Evolutionary conservation across 2,797 vertebrate genomes (phyloP).

Genomic region (Spinibarbus caldwelli): DNA sequence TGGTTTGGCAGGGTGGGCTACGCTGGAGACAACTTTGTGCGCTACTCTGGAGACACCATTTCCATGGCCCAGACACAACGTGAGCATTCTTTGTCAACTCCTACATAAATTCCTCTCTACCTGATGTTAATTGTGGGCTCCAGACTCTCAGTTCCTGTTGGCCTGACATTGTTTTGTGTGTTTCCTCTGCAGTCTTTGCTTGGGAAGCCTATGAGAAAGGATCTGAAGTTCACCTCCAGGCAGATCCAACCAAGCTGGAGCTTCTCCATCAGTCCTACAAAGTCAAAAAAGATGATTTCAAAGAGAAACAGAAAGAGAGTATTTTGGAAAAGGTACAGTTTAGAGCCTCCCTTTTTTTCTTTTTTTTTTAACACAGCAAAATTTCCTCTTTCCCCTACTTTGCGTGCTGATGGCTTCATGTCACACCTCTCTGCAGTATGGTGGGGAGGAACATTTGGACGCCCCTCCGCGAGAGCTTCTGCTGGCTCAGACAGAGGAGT

Average conservation of each 20-base stretch:
- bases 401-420: neutral
- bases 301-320: constrained; percentile 91
- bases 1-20: constrained; percentile 88
- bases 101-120: neutral
- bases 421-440: constrained; percentile 81
- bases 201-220: constrained; percentile 99
- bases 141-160: neutral
- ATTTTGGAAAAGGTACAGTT: constrained; percentile 90
- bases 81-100: constrained; percentile 75
- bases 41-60: constrained; percentile 92
- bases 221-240: constrained; percentile 97
- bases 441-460: constrained; percentile 92
- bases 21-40: constrained; percentile 96
- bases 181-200: constrained; percentile 86
- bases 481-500: constrained; percentile 96
- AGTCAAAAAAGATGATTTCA: constrained; percentile 98
- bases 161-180: neutral
- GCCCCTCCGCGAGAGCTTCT: constrained; percentile 90
- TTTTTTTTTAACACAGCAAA: neutral
- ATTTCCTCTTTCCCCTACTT: neutral
- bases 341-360: neutral
- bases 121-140: neutral
- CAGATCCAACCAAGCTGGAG: constrained; percentile 96
- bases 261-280: constrained; percentile 95
- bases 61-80: constrained; percentile 96